Percentiles rank a stretch among this genome's conserved stretches.
Conservation (phyloP, 1,140 invertebrate genomes). For the Lerema accius region DNA sequence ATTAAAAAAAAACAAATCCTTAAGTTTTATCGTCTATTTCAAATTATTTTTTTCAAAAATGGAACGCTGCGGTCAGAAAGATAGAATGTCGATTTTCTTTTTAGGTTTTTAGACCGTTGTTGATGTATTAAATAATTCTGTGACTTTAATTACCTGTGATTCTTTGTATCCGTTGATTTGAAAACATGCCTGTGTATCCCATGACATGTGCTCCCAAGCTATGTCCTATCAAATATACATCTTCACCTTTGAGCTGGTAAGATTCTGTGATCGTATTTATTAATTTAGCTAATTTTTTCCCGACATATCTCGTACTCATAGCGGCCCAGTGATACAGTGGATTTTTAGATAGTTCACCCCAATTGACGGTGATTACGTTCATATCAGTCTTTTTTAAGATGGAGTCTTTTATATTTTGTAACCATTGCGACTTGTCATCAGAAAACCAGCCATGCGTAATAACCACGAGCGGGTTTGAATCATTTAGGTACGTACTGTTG, state of each 20-base stretch:
- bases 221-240: slow-evolving; percentile 89
- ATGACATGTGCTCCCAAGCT: slow-evolving; percentile 95
- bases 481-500: slow-evolving; percentile 78
- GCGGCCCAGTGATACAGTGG: slow-evolving; percentile 87
- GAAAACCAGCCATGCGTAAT: slow-evolving; percentile 91
- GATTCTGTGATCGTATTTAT: slow-evolving; percentile 83
- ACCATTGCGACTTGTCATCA: slow-evolving; percentile 69
- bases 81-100: too few relatives aligned
- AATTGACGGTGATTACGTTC: slow-evolving; percentile 88
- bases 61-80: too few relatives aligned
- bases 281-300: slow-evolving; percentile 84
- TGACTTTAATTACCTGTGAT: slow-evolving; percentile 85
- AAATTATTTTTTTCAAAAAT: too few relatives aligned
- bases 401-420: slow-evolving; percentile 76
- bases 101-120: too few relatives aligned
- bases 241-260: slow-evolving; percentile 78
- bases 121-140: too few relatives aligned
- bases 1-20: too few relatives aligned
- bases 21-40: too few relatives aligned
- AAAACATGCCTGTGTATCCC: slow-evolving; percentile 89
- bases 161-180: slow-evolving; percentile 82
- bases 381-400: slow-evolving; percentile 82
- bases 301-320: slow-evolving; percentile 85
- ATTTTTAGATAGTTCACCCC: slow-evolving; percentile 85
- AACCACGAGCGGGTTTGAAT: slow-evolving; percentile 84